Evolutionary conservation across 2,888 invertebrate genomes (phyloP), one percentile per base, ranked within the genome.

Genomic region (Anaspis maculata): DNA sequence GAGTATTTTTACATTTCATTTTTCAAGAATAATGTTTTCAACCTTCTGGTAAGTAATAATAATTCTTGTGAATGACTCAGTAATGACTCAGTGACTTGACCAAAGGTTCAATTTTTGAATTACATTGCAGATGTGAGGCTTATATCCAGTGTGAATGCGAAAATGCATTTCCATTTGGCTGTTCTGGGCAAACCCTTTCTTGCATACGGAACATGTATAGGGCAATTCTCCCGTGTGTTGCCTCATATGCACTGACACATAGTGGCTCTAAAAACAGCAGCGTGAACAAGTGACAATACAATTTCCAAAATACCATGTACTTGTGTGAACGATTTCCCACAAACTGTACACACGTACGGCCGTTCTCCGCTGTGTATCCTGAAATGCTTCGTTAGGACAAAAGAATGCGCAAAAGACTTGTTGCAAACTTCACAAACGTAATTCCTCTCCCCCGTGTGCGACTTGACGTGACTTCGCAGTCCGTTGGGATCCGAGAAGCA

Each of bases 151-250:
- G 34, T 61, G 61, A 7, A 50, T 45, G 13, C 59, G 37, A 14
- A 47, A 42, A 32, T 61, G 61, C 42, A 58, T 53, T 43, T 57
- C 51, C 41, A 59, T 38, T 34, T 59, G 57, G 30, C 55, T 53
- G 32, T 56, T 57, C 37, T 61, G 61, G 0, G 52, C 47, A 32
- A 59, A 61, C 23, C 52, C 46, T 41, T 58, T 59, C 12, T 47
- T 44, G 29, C 61, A 61, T 13, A 52, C 39, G 3, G 38, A 41
- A 37, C 60, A 61, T 10, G 41, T 41, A 31, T 46, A 61, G 0
- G 59, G 57, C 13, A 56, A 37, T 37, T 59, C 57, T 3, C 59
- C 60, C n/a, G 59, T 59, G 36, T 61, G 60, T 39, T 57, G 56
- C 21, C 57, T 33, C 59, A 61, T 59, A 37, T 61, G 60, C 26